Conservation (phyloP, 2,888 invertebrate genomes). For the Eudiplozoon nipponicum region DNA sequence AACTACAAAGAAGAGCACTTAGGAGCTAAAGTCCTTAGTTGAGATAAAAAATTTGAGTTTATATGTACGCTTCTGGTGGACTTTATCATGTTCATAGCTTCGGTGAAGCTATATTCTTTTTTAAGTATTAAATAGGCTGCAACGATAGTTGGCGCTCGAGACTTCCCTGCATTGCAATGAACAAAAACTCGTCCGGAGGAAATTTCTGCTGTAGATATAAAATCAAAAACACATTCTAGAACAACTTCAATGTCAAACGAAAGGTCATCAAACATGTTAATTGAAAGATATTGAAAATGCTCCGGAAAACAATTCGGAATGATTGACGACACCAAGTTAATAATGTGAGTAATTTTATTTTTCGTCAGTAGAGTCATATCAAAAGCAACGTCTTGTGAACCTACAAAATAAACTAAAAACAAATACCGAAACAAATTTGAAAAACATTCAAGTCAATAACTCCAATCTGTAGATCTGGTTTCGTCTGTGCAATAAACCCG, state of each 20-base stretch:
- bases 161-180: slow-evolving; percentile 3
- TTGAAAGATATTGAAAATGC: too few species aligned
- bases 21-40: too few species aligned
- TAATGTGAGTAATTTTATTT: neutral
- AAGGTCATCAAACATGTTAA: too few species aligned
- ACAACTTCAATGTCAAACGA: too few species aligned
- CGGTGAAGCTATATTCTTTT: neutral
- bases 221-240: too few species aligned
- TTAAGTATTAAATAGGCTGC: neutral
- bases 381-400: slow-evolving; percentile 1
- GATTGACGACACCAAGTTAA: neutral
- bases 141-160: neutral
- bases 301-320: neutral
- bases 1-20: too few species aligned
- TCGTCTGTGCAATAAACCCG: slow-evolving; percentile 1
- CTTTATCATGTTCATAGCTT: too few species aligned
- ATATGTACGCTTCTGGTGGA: too few species aligned
- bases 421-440: too few species aligned
- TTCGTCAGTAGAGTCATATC: neutral
- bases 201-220: neutral
- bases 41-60: too few species aligned
- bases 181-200: neutral
- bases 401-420: too few species aligned
- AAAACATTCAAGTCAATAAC: too few species aligned
- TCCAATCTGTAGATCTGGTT: neutral